phyloP scores from a whole-genome alignment of 2,888 invertebrate species.

The Bombylius discolor region DNA sequence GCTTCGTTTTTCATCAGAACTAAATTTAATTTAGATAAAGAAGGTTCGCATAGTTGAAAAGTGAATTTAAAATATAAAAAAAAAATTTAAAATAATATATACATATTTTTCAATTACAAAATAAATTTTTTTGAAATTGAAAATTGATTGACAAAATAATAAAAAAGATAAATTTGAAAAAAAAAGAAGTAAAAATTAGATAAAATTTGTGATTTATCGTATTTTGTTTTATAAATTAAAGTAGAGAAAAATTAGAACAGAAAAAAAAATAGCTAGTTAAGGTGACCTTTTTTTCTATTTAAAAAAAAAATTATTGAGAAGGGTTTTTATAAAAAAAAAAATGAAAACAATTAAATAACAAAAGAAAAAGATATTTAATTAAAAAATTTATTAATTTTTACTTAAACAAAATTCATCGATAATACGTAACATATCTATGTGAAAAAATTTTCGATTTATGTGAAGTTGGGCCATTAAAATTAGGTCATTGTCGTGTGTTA shows the following conservation, averaged over 20 bases:
- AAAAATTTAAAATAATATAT: constrained; percentile 12
- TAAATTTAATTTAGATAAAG: constrained; percentile 35
- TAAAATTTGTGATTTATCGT: background rate
- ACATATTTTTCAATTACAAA: constrained; percentile 1
- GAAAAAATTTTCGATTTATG: background rate
- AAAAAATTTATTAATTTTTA: too few relatives aligned
- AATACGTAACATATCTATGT: too few relatives aligned
- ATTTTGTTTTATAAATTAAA: background rate
- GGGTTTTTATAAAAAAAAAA: too few relatives aligned
- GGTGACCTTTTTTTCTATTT: background rate
- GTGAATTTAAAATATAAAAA: constrained; percentile 20
- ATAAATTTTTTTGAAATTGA: too few relatives aligned
- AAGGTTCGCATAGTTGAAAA: constrained; percentile 33
- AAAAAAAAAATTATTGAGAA: background rate
- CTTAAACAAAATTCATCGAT: too few relatives aligned
- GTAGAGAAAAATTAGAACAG: too few relatives aligned
- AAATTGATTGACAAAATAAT: too few relatives aligned
- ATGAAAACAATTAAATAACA: too few relatives aligned
- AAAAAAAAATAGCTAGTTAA: background rate
- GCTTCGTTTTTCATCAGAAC: constrained; percentile 22
- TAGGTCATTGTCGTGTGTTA: background rate
- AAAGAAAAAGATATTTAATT: too few relatives aligned
- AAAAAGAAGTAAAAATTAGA: background rate
- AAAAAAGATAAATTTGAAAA: background rate
- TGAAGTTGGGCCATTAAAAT: background rate